Conservation (phyloP, 2,797 vertebrate genomes). For the Podargus strigoides region DNA sequence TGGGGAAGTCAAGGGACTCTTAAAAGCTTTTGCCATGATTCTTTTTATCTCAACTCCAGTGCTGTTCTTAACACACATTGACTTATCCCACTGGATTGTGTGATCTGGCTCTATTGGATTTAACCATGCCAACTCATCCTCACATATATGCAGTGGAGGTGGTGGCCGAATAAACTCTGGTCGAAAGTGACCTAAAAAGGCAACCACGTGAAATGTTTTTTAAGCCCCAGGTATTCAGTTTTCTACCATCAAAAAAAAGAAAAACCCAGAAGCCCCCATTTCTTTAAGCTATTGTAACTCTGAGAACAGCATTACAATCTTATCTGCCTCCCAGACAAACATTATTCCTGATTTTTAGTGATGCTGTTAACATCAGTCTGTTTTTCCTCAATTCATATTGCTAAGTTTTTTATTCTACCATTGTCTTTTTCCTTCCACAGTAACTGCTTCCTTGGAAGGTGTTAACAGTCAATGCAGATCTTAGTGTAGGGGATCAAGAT, state of each 20-base stretch:
- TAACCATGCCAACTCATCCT: constrained; percentile 94
- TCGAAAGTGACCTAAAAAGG: constrained; percentile 88
- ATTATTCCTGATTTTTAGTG: not conserved
- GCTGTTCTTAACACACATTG: constrained; percentile 96
- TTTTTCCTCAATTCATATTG: not conserved
- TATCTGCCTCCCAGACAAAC: not conserved
- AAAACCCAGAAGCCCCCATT: rapidly evolving
- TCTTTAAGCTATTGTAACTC: not conserved
- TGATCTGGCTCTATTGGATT: constrained; percentile 96
- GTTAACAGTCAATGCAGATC: not conserved
- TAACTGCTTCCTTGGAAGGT: not conserved
- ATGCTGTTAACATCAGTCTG: not conserved
- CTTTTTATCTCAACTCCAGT: constrained; percentile 95
- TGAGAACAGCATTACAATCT: not conserved
- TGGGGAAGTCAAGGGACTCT: constrained; percentile 92
- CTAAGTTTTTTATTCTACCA: not conserved
- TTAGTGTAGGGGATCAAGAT: not conserved
- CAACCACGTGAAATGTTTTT: not conserved
- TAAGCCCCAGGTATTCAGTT: not conserved
- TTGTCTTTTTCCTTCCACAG: not conserved
- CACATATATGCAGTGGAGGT: constrained; percentile 91
- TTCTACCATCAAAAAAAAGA: not conserved
- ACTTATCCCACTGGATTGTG: constrained; percentile 91
- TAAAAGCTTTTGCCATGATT: constrained; percentile 98
- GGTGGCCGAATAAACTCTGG: constrained; percentile 95